Base-by-base conservation (phyloP, 2,113 vertebrate genomes). In the Cavia aperea region DNA sequence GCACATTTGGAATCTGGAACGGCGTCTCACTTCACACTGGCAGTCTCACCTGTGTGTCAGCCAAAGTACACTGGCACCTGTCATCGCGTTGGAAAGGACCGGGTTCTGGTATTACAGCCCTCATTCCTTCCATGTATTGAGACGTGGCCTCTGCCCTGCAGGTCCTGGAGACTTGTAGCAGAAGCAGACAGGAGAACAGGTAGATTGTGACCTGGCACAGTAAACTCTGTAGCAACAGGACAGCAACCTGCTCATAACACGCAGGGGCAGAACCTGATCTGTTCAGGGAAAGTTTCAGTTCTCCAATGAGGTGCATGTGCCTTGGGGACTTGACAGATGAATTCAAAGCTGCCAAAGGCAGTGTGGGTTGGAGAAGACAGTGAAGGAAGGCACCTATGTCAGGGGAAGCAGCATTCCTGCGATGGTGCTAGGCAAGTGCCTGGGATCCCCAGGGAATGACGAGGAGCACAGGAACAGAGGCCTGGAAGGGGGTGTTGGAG, bases 51-150 rank as follows among this genome's bases (percentile, higher is more conserved):
- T 92, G 62, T 70, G 1, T n/a, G 6, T 89, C 65, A 66, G 94
- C 89, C 95, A 96, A 95, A 96, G 90, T 87, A 68, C 87, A 2
- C 88, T 88, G 94, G 15, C 78, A 8, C 2, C 73, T 66, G 78
- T 18, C 0, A 46, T 83, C 49, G 7, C 54, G 63, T 81, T 24
- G 14, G 39, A 39, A 58, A 89, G 83, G 89, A 92, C 56, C 36
- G 89, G 70, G 15, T 26, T 46, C 58, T 77, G 58, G 43, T 56
- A 62, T 24, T 60, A 2, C 1, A 2, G 29, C 56, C 63, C 8
- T 58, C 7, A 51, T 94, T 91, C 90, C 92, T 91, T 72, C 39
- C 68, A 31, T 0, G 1, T 5, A 2, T 43, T 51, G 36, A 82
- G 79, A 58, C 36, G 63, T 0, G 13, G 73, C 46, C 56, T 81